phyloP scores from a whole-genome alignment of 2,113 vertebrate species.

The Datnioides undecimradiatus region DNA sequence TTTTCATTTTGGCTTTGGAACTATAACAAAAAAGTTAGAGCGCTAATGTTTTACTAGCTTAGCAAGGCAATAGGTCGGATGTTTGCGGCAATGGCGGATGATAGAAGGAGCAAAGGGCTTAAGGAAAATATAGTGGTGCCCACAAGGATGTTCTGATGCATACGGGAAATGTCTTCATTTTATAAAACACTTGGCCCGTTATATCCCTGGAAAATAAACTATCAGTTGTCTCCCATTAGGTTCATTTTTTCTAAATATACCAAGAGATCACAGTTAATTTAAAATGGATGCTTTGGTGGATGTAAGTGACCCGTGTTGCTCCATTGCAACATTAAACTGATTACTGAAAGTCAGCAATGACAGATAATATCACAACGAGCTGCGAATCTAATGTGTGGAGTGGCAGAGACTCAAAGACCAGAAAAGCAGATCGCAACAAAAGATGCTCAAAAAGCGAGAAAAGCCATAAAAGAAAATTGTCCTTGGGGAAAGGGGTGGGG shows the following conservation, averaged over 20 bases:
- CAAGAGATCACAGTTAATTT: slow-evolving; percentile 9
- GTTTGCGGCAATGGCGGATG: too few relatives aligned
- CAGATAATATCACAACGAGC: slow-evolving; percentile 16
- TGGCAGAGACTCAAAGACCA: slow-evolving; percentile 25
- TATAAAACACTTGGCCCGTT: neutral
- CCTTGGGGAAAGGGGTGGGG: neutral
- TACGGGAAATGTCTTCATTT: slow-evolving; percentile 2
- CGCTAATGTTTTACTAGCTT: too few relatives aligned
- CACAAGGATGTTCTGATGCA: neutral
- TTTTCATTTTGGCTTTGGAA: too few relatives aligned
- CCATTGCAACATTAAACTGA: slow-evolving; percentile 14
- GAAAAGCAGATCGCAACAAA: slow-evolving; percentile 41
- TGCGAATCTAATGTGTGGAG: slow-evolving; percentile 26
- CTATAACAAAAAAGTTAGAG: too few relatives aligned
- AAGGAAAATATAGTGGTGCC: neutral
- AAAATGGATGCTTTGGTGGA: neutral
- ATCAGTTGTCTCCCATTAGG: neutral
- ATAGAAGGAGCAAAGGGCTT: neutral
- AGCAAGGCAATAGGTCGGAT: too few relatives aligned
- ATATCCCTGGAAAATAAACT: neutral
- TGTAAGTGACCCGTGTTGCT: neutral
- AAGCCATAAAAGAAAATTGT: slow-evolving; percentile 50
- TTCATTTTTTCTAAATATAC: neutral
- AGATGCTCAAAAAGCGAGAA: slow-evolving; percentile 40
- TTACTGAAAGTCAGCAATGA: slow-evolving; percentile 3